These are phyloP conservation scores for Drosophila setosimentum DNA, from an alignment of 2,888 invertebrate species.

Conservation along the genomic window DNA sequence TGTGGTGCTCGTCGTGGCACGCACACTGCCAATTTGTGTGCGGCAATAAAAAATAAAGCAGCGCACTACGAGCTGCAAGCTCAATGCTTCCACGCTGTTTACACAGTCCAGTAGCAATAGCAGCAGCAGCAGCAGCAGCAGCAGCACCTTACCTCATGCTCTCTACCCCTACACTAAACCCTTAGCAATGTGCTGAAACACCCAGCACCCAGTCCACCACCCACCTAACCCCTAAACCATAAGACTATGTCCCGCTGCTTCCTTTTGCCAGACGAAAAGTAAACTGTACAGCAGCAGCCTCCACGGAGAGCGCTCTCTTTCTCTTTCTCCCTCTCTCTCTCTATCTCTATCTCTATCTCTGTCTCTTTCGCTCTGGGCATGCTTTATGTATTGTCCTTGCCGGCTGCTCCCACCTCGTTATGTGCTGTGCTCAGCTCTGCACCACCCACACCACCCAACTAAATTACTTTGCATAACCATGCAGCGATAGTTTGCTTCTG, in stretches of 20 bases:
- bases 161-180: neutral
- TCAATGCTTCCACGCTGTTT: slow-evolving; percentile 63
- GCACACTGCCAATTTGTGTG: slow-evolving; percentile 79
- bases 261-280: slow-evolving; percentile 62
- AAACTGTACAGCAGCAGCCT: slow-evolving; percentile 59
- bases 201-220: neutral
- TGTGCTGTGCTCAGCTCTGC: slow-evolving; percentile 16
- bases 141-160: slow-evolving; percentile 37
- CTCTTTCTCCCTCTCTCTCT: neutral
- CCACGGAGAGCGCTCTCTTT: slow-evolving; percentile 14
- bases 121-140: neutral
- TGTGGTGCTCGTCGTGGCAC: slow-evolving; percentile 65
- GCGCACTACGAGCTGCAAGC: slow-evolving; percentile 43
- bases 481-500: slow-evolving; percentile 68
- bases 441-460: slow-evolving; percentile 56
- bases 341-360: neutral
- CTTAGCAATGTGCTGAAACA: neutral
- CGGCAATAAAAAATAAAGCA: slow-evolving; percentile 65
- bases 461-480: slow-evolving; percentile 80
- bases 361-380: slow-evolving; percentile 31
- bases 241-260: slow-evolving; percentile 42
- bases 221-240: slow-evolving; percentile 39
- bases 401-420: slow-evolving; percentile 50
- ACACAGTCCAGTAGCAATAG: slow-evolving; percentile 60
- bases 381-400: slow-evolving; percentile 79